Conservation (phyloP, 2,113 vertebrate species). For the Nibea coibor region DNA sequence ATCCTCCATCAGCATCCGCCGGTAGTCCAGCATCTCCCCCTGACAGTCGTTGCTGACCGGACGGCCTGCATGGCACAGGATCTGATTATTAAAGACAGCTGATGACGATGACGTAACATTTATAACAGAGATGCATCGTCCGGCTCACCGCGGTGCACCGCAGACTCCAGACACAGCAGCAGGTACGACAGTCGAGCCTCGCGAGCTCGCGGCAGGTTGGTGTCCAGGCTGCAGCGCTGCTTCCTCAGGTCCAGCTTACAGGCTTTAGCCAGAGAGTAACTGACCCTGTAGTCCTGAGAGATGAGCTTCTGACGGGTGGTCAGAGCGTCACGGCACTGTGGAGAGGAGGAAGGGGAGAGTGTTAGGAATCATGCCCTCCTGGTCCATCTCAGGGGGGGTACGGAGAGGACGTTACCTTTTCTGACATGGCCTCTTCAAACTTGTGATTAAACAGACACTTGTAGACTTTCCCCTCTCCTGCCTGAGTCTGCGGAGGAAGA, state of each 20-base stretch:
- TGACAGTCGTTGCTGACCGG: slow-evolving; percentile 96
- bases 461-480: slow-evolving; percentile 96
- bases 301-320: slow-evolving; percentile 97
- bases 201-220: slow-evolving; percentile 91
- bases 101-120: not conserved
- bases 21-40: slow-evolving; percentile 97
- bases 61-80: slow-evolving; percentile 82
- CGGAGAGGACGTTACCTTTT: slow-evolving; percentile 62
- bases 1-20: slow-evolving; percentile 98
- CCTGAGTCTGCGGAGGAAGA: slow-evolving; percentile 86
- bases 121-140: not conserved
- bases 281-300: slow-evolving; percentile 96
- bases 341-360: not conserved
- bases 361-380: slow-evolving; percentile 70
- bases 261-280: slow-evolving; percentile 96
- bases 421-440: slow-evolving; percentile 98
- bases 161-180: slow-evolving; percentile 94
- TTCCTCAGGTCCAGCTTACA: slow-evolving; percentile 96
- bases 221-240: slow-evolving; percentile 94
- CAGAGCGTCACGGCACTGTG: slow-evolving; percentile 93
- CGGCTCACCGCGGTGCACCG: slow-evolving; percentile 91
- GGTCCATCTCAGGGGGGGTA: accelerated
- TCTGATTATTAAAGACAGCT: not conserved
- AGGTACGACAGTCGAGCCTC: slow-evolving; percentile 97
- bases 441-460: slow-evolving; percentile 99